Evolutionary conservation across 2,797 vertebrate species (phyloP), one percentile per base, ranked within the genome.

Genomic region (Hydrocynus forskahlii): DNA sequence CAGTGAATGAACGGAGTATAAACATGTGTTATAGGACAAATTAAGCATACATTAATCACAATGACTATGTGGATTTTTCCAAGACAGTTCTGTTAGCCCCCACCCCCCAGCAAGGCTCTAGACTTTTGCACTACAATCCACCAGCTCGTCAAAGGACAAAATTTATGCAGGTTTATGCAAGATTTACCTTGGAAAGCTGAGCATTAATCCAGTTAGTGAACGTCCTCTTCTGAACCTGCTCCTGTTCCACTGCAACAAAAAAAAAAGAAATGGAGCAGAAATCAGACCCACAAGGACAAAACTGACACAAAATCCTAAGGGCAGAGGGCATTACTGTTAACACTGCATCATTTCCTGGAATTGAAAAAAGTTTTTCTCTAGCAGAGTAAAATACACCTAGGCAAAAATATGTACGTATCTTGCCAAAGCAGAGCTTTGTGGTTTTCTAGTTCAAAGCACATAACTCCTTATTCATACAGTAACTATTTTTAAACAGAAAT

Each of bases 131-230:
- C 21, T 29, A 21, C 45, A 25, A 14, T 10, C 13, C 38, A 67
- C 17, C 38, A n/a, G 16, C 35, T 16, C n/a, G 8, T 7, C 35
- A 40, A 67, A 48, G 21, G 25, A 16, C 8, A 16, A 29, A 4
- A 7, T 54, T 55, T 55, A n/a, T 55, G 50, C 29, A 54, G 14
- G 13, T 52, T 69, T 70, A 6, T 38, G 21, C 25, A 13, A 2
- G 0, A 16, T 77, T 71, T 91, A 98, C 97, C 97, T 97, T 97
- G 60, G 94, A 90, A 74, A 99, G 86, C 83, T 97, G 92, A 78
- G 96, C 96, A 89, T 98, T 98, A 87, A 98, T 94, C 97, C 97
- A 98, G 87, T 96, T 97, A 78, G 96, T 97, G 76, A 98, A 98
- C 0, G 97, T 96, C 88, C 95, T 97, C 88, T 96, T 98, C 92